Base-by-base conservation (phyloP, 1,140 invertebrate species). In the Pectinophora gossypiella region DNA sequence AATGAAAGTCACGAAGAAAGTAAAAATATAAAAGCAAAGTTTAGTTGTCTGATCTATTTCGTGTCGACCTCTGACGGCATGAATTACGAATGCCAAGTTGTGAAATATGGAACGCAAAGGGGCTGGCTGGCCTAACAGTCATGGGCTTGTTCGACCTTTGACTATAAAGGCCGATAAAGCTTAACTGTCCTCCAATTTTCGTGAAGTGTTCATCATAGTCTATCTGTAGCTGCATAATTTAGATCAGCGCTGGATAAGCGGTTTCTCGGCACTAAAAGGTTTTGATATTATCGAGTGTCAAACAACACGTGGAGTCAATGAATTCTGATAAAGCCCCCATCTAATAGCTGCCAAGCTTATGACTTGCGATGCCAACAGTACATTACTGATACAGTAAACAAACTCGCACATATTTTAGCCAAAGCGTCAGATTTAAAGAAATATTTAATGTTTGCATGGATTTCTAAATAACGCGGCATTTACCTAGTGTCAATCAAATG, bases 401-500 rank as follows among this genome's bases (percentile, higher is more conserved):
- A n/a, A n/a, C n/a, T n/a, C n/a, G n/a, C n/a, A n/a, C n/a, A n/a
- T n/a, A n/a, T n/a, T n/a, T n/a, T n/a, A n/a, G n/a, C n/a, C n/a
- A n/a, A n/a, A n/a, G n/a, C n/a, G n/a, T n/a, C n/a, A n/a, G n/a
- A n/a, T n/a, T n/a, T n/a, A n/a, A n/a, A n/a, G n/a, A n/a, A n/a
- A n/a, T n/a, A n/a, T n/a, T n/a, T n/a, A n/a, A n/a, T n/a, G n/a
- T 32, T 32, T 32, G 9, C 9, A 32, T 32, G 2, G 27, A 9
- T 32, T 32, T n/a, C 36, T 18, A 40, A 40, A 40, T 40, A 40
- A 15, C 45, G 1, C 45, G 61, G 54, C 56, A 61, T 70, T 70
- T 62, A 55, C 51, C 47, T 55, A 15, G 36, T 59, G 59, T 64
- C 65, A 64, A 47, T 59, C 62, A 68, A 64, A 63, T 65, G 66